Evolutionary conservation across 2,113 vertebrate genomes (phyloP).

Genomic region (Shinisaurus crocodilurus): DNA sequence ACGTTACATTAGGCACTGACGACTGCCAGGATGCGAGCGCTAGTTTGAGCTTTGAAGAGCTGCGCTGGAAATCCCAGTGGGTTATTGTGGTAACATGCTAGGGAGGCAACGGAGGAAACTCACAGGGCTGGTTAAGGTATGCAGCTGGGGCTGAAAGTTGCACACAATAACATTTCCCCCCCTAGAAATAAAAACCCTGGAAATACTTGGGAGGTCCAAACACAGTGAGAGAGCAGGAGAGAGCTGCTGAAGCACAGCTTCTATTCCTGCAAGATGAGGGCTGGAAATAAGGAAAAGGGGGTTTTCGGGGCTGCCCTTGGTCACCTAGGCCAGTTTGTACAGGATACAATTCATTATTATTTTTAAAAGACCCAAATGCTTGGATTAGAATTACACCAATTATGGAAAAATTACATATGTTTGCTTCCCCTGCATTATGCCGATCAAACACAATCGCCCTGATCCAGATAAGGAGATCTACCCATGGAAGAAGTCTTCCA

Average conservation of each 20-base stretch:
- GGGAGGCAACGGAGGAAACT: neutral
- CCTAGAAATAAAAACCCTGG: no score
- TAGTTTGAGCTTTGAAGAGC: neutral
- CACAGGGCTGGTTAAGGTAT: neutral
- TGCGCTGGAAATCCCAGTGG: neutral
- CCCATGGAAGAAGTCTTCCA: fast-evolving
- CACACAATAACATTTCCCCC: no score
- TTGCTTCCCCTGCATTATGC: neutral
- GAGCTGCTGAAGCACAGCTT: neutral
- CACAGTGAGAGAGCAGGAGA: neutral
- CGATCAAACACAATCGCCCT: neutral
- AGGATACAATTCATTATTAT: neutral
- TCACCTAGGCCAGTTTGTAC: neutral
- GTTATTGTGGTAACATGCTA: slow-evolving; percentile 38
- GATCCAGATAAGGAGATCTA: neutral
- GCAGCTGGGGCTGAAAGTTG: neutral
- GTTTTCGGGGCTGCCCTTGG: no score
- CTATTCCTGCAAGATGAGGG: neutral
- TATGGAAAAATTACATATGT: neutral
- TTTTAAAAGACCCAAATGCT: neutral
- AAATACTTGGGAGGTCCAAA: neutral
- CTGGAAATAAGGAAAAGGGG: neutral
- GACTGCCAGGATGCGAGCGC: neutral
- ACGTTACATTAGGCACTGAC: slow-evolving; percentile 17
- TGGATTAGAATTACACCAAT: neutral